A percentile compares a stretch with the other conserved stretches of the same genome.
phyloP scores from a whole-genome alignment of 2,797 vertebrate genomes.

The Eptatretus atami region DNA sequence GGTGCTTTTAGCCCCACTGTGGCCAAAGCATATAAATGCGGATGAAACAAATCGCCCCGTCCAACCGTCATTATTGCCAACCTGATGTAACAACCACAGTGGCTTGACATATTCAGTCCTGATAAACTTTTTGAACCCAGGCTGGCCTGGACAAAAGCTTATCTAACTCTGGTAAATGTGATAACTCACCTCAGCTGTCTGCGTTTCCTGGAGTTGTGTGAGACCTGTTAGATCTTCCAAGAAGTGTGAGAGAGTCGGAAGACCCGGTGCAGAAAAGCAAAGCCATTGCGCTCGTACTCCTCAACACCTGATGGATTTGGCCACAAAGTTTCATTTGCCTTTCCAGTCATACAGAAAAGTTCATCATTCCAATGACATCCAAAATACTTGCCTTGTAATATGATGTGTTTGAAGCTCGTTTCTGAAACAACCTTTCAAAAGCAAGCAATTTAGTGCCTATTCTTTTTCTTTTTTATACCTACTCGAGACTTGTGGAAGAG shows the following conservation, averaged over 20 bases:
- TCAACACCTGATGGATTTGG: constrained; percentile 41
- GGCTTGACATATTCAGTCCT: no score
- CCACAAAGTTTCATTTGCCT: constrained; percentile 3
- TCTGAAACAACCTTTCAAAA: constrained; percentile 6
- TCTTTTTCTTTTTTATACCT: no score
- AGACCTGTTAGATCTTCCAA: constrained; percentile 85
- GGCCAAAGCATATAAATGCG: no score
- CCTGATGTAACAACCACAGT: no score
- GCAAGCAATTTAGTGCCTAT: neutral
- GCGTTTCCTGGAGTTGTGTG: constrained; percentile 73
- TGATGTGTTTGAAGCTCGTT: neutral
- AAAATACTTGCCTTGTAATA: neutral
- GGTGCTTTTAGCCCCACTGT: no score
- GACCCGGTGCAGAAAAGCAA: constrained; percentile 56
- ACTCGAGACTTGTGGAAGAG: no score
- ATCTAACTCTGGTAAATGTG: no score
- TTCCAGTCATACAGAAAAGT: constrained; percentile 7
- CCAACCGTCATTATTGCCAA: no score
- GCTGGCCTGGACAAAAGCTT: no score
- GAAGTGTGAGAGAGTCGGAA: constrained; percentile 96
- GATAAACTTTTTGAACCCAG: no score
- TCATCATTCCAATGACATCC: neutral
- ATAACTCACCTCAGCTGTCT: constrained; percentile 62
- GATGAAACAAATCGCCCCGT: no score
- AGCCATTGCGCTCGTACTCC: constrained; percentile 59